Evolutionary conservation across 2,888 invertebrate genomes (phyloP), one percentile per base, ranked within the genome.

Genomic region (Ormyrus thymus): DNA sequence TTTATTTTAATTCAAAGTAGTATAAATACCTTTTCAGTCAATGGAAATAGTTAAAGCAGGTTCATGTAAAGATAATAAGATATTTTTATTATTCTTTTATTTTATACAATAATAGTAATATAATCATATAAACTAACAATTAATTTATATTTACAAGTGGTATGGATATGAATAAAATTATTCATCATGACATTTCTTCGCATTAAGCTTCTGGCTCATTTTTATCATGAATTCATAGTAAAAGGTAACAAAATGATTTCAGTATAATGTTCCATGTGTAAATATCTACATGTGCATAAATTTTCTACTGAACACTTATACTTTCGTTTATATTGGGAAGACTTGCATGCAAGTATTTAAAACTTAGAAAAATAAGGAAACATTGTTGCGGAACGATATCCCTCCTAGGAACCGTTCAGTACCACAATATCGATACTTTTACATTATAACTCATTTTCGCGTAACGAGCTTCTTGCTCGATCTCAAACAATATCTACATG

Each of bases 181-280:
- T 71, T 66, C 53, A 71, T 71, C 46, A 71, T 62, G 13, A 50
- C 53, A 46, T 55, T 55, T 68, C 29, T 58, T 46, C 46, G 45
- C 64, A 29, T 10, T 69, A 13, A 59, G 50, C 56, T 76, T 55
- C 45, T 56, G 10, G 9, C 29, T 46, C 51, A 70, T 55, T 69
- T 69, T 62, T 59, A 66, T 77, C 59, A 46, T 65, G 45, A 66
- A 11, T 66, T 50, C 46, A 45, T 71, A 65, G 56, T 58, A 51
- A 59, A 71, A 71, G 65, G 77, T 77, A 77, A 77, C 71, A 76
- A 77, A 77, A 77, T 71, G 13, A 77, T 71, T 59, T 65, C 29
- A 77, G 5, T 71, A 48, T 56, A 65, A 66, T 53, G 7, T 65
- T 62, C 7, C 29, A 65, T 76, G 62, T 56, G 29, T 59, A 55